These are phyloP conservation scores for Metopolophium dirhodum DNA, from an alignment of 1,140 invertebrate species.

Conservation along the genomic window DNA sequence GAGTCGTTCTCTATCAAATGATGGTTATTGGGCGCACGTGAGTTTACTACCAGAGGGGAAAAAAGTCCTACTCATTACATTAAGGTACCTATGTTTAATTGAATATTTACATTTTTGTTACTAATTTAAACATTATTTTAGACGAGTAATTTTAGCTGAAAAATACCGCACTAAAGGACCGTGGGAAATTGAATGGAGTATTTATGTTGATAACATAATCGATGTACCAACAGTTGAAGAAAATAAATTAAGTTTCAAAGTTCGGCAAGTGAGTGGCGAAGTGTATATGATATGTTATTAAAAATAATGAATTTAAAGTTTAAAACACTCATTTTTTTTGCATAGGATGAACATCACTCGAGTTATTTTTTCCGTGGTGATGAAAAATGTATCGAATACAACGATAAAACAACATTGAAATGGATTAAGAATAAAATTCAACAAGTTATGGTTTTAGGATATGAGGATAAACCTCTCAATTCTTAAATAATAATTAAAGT, in stretches of 20 bases:
- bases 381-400: slow-evolving; percentile 72
- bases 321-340: slow-evolving; percentile 51
- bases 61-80: slow-evolving; percentile 69
- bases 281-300: neutral
- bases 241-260: slow-evolving; percentile 74
- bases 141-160: slow-evolving; percentile 77
- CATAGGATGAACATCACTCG: slow-evolving; percentile 59
- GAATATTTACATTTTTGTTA: neutral
- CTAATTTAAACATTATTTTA: slow-evolving; percentile 63
- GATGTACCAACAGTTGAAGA: slow-evolving; percentile 72
- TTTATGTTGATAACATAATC: slow-evolving; percentile 76
- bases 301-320: neutral
- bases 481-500: neutral
- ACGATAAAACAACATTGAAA: slow-evolving; percentile 69
- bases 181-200: slow-evolving; percentile 79
- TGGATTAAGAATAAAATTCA: slow-evolving; percentile 78
- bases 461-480: slow-evolving; percentile 68
- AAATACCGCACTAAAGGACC: slow-evolving; percentile 74
- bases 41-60: slow-evolving; percentile 67
- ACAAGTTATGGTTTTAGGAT: slow-evolving; percentile 74
- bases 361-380: slow-evolving; percentile 61
- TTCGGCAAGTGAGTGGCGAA: slow-evolving; percentile 73
- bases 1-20: slow-evolving; percentile 63
- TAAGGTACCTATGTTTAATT: slow-evolving; percentile 64
- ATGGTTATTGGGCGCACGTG: slow-evolving; percentile 76